Base-by-base conservation (phyloP, 1,140 invertebrate genomes). In the Oreohelix idahoensis region DNA sequence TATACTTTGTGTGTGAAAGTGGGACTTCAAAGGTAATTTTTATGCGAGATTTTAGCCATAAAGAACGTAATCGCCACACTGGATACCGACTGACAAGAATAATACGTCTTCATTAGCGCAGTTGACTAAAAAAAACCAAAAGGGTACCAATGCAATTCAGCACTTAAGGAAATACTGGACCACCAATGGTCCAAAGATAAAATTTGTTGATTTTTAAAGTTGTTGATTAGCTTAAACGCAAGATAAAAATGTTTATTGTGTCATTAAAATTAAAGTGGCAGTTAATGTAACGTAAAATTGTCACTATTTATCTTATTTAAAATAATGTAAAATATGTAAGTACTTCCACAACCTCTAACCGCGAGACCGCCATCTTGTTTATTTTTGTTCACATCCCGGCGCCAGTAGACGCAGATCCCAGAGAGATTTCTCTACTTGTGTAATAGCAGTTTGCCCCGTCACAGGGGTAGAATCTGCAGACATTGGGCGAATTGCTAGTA, bases 401-500 rank as follows among this genome's bases (percentile, higher is more conserved):
- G 83, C 83, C 83, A 26, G 66, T 81, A 36, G 35, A 51, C 58
- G 69, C 35, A 71, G n/a, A 38, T 51, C 26, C 11, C n/a, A 29
- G 20, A 36, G 79, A 70, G 45, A 49, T 20, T 36, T 58, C 39
- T 32, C 1, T 66, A 49, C 49, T 82, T 53, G 49, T 82, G 45
- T 75, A 11, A 73, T 78, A 85, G 84, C 86, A 85, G 86, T 85
- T 86, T 88, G 86, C 86, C 88, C 89, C 90, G 85, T 83, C 76
- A 77, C 79, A 87, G 90, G 91, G 90, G 90, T 86, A 88, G 86
- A 91, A 85, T 87, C 88, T 88, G 90, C 90, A 91, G 91, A 96
- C 95, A 96, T 96, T 96, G 95, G 95, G 95, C 95, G 95, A 94
- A 95, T 96, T 94, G 95, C 95, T 94, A 96, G 95, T 95, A 96